Conservation (phyloP, 2,113 vertebrate species). For the Etheostoma cragini region DNA sequence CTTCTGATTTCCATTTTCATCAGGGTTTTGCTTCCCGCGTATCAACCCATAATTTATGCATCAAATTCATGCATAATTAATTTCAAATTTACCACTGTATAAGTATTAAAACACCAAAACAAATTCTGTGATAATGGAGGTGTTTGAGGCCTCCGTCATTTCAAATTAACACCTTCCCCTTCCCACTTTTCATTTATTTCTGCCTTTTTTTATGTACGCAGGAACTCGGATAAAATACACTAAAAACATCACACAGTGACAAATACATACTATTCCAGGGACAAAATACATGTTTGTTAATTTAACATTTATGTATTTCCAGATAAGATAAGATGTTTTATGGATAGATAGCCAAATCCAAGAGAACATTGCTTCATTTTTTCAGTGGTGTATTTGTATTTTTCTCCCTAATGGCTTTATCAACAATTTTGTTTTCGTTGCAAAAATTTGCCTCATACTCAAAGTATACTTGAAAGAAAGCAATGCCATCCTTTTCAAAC, state of each 20-base stretch:
- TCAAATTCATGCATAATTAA: constrained; percentile 89
- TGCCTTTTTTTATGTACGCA: constrained; percentile 6
- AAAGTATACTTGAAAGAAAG: background rate
- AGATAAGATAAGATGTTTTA: background rate
- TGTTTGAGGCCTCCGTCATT: constrained; percentile 73
- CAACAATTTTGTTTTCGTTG: background rate
- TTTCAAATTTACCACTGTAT: constrained; percentile 86
- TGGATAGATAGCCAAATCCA: background rate
- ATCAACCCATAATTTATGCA: constrained; percentile 81
- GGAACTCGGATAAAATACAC: constrained; percentile 10
- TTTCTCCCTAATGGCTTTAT: background rate
- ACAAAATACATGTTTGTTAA: background rate
- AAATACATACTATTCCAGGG: background rate
- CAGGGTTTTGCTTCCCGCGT: constrained; percentile 48
- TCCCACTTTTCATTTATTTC: background rate
- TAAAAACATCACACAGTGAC: constrained; percentile 2
- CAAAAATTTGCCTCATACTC: background rate
- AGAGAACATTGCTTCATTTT: background rate
- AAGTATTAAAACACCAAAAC: constrained; percentile 83
- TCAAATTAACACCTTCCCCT: constrained; percentile 67
- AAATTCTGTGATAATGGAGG: constrained; percentile 81
- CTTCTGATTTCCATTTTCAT: constrained; percentile 80
- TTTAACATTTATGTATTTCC: background rate
- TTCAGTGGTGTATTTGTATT: background rate
- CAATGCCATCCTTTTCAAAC: background rate